Evolutionary conservation across 2,797 vertebrate species (phyloP).

Genomic region (Sus cebifrons): DNA sequence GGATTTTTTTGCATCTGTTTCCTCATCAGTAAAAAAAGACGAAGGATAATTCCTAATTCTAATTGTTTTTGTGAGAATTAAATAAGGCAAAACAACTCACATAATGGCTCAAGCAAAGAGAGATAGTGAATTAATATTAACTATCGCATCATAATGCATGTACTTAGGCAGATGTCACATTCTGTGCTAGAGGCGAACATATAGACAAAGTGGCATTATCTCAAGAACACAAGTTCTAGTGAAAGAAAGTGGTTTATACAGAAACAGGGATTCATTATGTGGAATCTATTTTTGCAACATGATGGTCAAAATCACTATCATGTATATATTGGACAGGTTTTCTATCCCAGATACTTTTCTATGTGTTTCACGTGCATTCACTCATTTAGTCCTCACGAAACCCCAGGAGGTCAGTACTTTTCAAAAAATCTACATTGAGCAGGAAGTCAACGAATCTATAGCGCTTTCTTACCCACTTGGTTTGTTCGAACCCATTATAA

Average conservation of each 20-base stretch:
- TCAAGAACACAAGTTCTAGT: not conserved
- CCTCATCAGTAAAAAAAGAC: not conserved
- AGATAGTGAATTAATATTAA: not conserved
- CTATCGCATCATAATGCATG: not conserved
- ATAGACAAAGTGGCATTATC: not conserved
- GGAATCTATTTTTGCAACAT: rapidly evolving
- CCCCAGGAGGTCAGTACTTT: not conserved
- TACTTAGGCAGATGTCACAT: not conserved
- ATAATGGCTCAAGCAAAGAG: not conserved
- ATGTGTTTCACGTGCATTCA: not conserved
- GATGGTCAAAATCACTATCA: not conserved
- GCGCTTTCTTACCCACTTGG: not conserved
- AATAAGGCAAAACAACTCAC: not conserved
- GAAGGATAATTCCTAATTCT: not conserved
- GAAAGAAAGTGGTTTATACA: not conserved
- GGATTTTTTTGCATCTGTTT: not conserved
- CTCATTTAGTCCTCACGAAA: not conserved
- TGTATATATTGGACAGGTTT: not conserved
- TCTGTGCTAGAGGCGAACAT: not conserved
- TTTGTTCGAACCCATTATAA: not conserved
- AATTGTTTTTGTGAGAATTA: not conserved
- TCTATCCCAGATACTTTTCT: not conserved
- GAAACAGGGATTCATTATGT: not conserved
- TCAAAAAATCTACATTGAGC: not conserved
- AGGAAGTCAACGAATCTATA: not conserved